Conservation (phyloP, 2,113 vertebrate genomes). For the Pogona vitticeps region DNA sequence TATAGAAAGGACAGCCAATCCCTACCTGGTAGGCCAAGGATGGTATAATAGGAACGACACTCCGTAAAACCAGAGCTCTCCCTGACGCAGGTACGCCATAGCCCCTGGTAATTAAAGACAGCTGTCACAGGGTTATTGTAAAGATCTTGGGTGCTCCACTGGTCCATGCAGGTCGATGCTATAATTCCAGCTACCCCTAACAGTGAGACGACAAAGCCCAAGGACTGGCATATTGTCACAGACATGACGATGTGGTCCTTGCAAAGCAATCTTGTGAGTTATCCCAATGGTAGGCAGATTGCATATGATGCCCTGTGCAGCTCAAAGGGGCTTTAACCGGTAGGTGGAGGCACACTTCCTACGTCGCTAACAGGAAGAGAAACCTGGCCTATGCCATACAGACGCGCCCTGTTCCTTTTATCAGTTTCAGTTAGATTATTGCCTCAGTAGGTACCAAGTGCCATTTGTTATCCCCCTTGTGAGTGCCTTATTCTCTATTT, state of each 20-base stretch:
- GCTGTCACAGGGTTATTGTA: conserved; percentile 85
- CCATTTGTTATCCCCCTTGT: conserved; percentile 66
- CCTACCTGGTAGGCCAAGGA: conserved; percentile 92
- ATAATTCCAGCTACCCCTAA: conserved; percentile 82
- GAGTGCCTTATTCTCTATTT: conserved; percentile 73
- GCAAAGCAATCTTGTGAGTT: fast-evolving
- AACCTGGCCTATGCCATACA: conserved; percentile 36
- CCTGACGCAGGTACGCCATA: conserved; percentile 88
- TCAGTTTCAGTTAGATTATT: conserved; percentile 76
- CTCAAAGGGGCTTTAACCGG: conserved; percentile 62
- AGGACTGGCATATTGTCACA: conserved; percentile 84
- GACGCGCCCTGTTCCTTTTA: conserved; percentile 68
- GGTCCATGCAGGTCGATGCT: conserved; percentile 86
- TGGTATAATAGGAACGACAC: conserved; percentile 88
- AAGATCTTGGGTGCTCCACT: conserved; percentile 90
- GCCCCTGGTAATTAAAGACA: conserved; percentile 86
- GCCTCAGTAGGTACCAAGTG: conserved; percentile 75
- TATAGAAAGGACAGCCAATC: not conserved
- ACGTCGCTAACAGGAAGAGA: conserved; percentile 61
- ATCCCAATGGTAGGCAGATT: not conserved
- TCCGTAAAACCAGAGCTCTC: conserved; percentile 90
- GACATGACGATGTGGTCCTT: conserved; percentile 68
- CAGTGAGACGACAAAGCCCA: conserved; percentile 84
- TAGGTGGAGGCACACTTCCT: conserved; percentile 40
- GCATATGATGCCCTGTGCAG: conserved; percentile 47